These are phyloP conservation scores for Misgurnus anguillicaudatus DNA, from an alignment of 2,113 vertebrate species.

Conservation along the genomic window DNA sequence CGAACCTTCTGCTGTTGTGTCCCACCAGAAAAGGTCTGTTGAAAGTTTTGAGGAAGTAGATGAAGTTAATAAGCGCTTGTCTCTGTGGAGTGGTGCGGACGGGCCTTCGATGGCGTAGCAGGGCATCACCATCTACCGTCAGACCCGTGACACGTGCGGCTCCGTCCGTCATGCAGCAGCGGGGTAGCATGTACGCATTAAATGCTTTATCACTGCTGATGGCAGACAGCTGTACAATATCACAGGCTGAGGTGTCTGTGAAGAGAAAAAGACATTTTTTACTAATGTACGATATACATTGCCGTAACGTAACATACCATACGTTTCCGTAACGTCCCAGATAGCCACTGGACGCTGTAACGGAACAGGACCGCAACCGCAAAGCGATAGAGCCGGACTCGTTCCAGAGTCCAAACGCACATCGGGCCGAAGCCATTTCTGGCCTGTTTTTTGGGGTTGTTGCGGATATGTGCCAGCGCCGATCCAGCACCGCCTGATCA, in stretches of 20 bases:
- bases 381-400: no score
- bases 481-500: no score
- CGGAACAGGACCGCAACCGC: no score
- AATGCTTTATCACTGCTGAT: constrained; percentile 56
- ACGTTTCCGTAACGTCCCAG: not conserved
- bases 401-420: no score
- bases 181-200: constrained; percentile 63
- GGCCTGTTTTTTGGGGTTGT: no score
- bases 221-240: constrained; percentile 71
- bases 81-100: constrained; percentile 47
- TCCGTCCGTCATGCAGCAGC: not conserved
- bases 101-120: not conserved
- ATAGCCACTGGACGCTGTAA: no score
- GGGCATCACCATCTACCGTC: accelerated
- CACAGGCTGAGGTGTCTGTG: constrained; percentile 57
- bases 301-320: not conserved
- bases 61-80: constrained; percentile 59
- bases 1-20: constrained; percentile 65
- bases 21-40: constrained; percentile 60
- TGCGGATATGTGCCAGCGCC: no score
- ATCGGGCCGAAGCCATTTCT: no score
- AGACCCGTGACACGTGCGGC: constrained; percentile 64
- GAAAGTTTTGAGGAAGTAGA: constrained; percentile 64
- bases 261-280: not conserved
- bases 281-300: no score